Base-by-base conservation (phyloP, 2,113 vertebrate genomes). In the Alaudala cheleensis region DNA sequence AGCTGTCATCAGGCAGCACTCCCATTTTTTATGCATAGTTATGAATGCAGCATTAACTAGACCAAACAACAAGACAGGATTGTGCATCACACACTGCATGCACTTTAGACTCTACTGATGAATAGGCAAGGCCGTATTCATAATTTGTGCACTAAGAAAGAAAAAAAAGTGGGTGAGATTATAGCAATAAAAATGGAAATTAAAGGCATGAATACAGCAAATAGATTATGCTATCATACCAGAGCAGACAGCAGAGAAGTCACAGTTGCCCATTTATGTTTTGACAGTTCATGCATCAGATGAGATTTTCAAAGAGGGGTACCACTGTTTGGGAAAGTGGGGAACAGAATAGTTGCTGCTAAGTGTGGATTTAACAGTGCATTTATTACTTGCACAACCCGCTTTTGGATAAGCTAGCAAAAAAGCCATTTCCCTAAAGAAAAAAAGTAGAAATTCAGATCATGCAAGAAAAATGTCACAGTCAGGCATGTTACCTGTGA, bases 181-280 rank as follows among this genome's bases (percentile, higher is more conserved):
- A 77, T 56, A 90, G 93, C 79, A 92, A 93, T 96, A 90, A 93
- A 97, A 95, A 93, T 88, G 86, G 92, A 97, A 97, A 93, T 93
- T 72, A 94, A 90, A 92, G 85, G 47, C 67, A 79, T 73, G 85
- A 90, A 82, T 61, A 95, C 40, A 76, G 50, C 33, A 82, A 86
- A 92, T 54, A 83, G 64, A 94, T 93, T 94, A 70, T 73, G 67
- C 92, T 94, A 90, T 86, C 79, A 57, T 95, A 90, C 64, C 91
- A 81, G 72, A 95, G 76, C 90, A 95, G 92, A 72, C 82, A 93
- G 67, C 3, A 1, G 58, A 94, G 82, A 86, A 94, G 67, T 83
- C 86, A 86, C 56, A 31, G 88, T 56, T 91, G 60, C 47, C 79
- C 60, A 49, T 93, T 94, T 83, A 64, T 40, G 21, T 88, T 82